These are phyloP conservation scores for Sarcophaga peregrina DNA, from an alignment of 1,140 invertebrate genomes.

Conservation along the genomic window DNA sequence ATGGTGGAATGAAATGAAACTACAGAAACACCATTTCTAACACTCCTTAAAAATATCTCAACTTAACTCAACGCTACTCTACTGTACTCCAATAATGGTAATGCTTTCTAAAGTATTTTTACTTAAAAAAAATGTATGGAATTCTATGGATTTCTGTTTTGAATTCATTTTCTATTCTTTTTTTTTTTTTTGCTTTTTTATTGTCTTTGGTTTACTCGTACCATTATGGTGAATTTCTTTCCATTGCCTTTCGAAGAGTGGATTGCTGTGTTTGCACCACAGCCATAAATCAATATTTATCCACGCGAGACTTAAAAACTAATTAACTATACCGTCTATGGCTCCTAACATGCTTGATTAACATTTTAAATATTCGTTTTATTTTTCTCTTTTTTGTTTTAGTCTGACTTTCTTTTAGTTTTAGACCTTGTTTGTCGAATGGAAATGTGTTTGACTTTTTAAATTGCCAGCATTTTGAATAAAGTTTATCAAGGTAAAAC, in stretches of 20 bases:
- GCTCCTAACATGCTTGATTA: background rate
- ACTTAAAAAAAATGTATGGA: background rate
- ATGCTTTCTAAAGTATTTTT: too few species aligned
- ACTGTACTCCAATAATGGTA: too few species aligned
- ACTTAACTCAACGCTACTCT: background rate
- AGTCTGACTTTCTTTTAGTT: too few species aligned
- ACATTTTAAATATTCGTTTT: background rate
- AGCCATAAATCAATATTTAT: slow-evolving; percentile 26
- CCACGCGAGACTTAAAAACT: slow-evolving; percentile 21
- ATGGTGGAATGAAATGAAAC: background rate
- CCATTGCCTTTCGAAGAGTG: too few species aligned
- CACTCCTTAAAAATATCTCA: slow-evolving; percentile 4
- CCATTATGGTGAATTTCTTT: too few species aligned
- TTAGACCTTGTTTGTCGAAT: too few species aligned
- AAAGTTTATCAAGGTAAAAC: background rate
- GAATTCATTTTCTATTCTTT: background rate
- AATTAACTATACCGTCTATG: background rate
- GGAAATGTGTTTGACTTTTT: too few species aligned
- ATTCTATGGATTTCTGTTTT: background rate
- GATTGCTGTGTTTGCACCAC: background rate
- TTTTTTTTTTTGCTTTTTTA: too few species aligned
- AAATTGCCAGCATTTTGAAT: too few species aligned
- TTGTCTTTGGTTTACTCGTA: too few species aligned
- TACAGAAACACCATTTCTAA: slow-evolving; percentile 14
- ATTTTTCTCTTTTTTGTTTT: background rate